These are phyloP conservation scores for Arrhopalites spinosus DNA, from an alignment of 2,888 invertebrate genomes.

Conservation along the genomic window DNA sequence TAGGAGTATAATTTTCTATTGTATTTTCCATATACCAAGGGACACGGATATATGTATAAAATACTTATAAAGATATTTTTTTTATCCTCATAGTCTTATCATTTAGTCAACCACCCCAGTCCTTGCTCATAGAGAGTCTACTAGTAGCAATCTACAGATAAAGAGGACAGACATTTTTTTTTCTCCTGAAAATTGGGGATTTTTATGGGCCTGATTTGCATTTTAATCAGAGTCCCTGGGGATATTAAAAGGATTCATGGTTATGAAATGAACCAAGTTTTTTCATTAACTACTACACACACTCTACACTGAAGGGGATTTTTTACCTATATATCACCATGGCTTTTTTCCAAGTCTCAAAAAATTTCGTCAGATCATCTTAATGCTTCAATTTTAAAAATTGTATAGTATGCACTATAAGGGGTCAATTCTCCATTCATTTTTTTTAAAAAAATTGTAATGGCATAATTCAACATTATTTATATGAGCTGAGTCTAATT, in stretches of 20 bases:
- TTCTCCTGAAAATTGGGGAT: slow-evolving; percentile 23
- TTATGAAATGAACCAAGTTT: slow-evolving; percentile 42
- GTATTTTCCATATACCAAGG: too few species aligned
- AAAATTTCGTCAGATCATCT: background rate
- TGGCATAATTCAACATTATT: too few species aligned
- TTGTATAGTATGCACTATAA: too few species aligned
- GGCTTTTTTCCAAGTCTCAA: slow-evolving; percentile 3
- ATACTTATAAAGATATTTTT: background rate
- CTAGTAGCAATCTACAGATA: background rate
- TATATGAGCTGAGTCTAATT: too few species aligned
- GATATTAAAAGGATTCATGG: slow-evolving; percentile 39
- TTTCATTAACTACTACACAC: slow-evolving; percentile 35
- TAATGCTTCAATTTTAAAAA: too few species aligned
- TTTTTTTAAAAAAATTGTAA: too few species aligned
- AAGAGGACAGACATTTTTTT: slow-evolving; percentile 13
- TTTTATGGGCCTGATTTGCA: slow-evolving; percentile 39
- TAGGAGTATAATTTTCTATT: too few species aligned
- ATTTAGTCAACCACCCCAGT: background rate
- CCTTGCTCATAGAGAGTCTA: background rate
- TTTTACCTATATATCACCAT: background rate
- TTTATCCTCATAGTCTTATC: background rate
- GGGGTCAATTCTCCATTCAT: too few species aligned
- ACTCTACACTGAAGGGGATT: too few species aligned
- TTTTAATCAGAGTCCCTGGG: slow-evolving; percentile 40
- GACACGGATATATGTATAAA: background rate